A percentile compares a stretch with the other conserved stretches of the same genome.
Conservation (phyloP, 30 jellyfish, hydroid and myxozoan species). For the Hydractinia echinata region DNA sequence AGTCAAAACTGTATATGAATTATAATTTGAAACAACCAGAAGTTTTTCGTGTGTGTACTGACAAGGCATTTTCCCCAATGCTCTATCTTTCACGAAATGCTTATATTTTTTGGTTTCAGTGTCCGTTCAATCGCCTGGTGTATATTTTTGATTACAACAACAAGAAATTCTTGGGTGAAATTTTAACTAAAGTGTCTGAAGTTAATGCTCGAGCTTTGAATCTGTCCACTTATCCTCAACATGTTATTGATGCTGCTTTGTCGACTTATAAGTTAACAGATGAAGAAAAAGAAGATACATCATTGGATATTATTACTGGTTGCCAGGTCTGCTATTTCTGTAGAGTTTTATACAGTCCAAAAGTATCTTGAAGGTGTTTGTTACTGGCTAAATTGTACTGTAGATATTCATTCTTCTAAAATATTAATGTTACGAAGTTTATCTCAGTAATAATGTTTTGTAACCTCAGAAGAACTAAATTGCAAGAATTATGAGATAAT, state of each 20-base stretch:
- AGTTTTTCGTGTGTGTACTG: not conserved
- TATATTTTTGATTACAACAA: conserved; percentile 50
- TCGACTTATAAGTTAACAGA: conserved; percentile 78
- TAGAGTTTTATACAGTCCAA: not conserved
- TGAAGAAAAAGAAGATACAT: conserved; percentile 46
- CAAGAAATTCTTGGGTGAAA: conserved; percentile 36
- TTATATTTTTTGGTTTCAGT: conserved; percentile 39
- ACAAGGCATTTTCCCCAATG: not conserved
- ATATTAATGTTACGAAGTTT: not conserved
- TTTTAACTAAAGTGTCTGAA: conserved; percentile 40
- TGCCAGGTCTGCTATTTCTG: conserved; percentile 52
- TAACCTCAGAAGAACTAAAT: not conserved
- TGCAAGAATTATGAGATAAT: too few relatives aligned
- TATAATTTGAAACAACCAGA: too few relatives aligned
- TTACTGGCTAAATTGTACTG: too few relatives aligned
- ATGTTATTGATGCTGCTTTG: conserved; percentile 72
- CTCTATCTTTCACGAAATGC: not conserved
- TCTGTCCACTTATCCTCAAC: conserved; percentile 47
- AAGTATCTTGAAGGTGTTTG: not conserved
- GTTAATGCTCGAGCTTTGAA: conserved; percentile 67
- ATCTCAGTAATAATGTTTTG: not conserved
- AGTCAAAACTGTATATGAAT: too few relatives aligned
- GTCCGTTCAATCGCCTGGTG: conserved; percentile 78
- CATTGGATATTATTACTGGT: conserved; percentile 76
- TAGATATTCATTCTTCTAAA: not conserved